Conservation (phyloP, 2,888 invertebrate genomes). For the Camptogramma bilineatum region DNA sequence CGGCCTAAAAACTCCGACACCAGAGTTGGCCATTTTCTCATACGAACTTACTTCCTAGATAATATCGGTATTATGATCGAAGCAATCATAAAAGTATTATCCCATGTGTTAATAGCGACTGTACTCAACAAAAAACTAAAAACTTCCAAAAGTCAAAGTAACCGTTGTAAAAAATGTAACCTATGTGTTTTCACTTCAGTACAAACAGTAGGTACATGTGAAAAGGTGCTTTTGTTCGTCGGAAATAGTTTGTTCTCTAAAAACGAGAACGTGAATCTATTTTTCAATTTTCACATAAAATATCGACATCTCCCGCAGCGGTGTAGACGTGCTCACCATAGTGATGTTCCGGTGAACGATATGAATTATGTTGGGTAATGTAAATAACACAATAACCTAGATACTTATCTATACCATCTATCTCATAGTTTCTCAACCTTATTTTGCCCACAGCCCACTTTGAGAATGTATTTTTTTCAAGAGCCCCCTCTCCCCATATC, state of each 20-base stretch:
- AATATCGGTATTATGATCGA: too few relatives aligned
- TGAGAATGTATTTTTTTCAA: too few relatives aligned
- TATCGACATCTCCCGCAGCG: constrained; percentile 15
- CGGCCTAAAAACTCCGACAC: too few relatives aligned
- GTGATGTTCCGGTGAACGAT: constrained; percentile 8
- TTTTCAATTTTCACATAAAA: constrained; percentile 30
- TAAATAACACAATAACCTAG: too few relatives aligned
- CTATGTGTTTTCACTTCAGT: not conserved
- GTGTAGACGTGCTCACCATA: constrained; percentile 18
- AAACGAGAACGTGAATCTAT: constrained; percentile 25
- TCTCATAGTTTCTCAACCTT: too few relatives aligned
- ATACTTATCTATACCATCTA: too few relatives aligned
- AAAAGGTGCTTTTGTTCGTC: constrained; percentile 9
- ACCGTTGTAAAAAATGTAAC: not conserved
- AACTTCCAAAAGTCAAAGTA: not conserved
- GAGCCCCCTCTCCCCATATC: too few relatives aligned
- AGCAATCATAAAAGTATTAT: too few relatives aligned
- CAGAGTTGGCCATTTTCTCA: too few relatives aligned
- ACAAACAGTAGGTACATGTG: not conserved
- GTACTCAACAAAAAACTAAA: too few relatives aligned
- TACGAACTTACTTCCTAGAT: too few relatives aligned
- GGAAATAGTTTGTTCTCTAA: constrained; percentile 19
- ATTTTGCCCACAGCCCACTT: too few relatives aligned
- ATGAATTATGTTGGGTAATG: not conserved
- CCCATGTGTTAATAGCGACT: not conserved